Evolutionary conservation across 2,797 vertebrate genomes (phyloP).

Genomic region (Phataginus tetradactyla): DNA sequence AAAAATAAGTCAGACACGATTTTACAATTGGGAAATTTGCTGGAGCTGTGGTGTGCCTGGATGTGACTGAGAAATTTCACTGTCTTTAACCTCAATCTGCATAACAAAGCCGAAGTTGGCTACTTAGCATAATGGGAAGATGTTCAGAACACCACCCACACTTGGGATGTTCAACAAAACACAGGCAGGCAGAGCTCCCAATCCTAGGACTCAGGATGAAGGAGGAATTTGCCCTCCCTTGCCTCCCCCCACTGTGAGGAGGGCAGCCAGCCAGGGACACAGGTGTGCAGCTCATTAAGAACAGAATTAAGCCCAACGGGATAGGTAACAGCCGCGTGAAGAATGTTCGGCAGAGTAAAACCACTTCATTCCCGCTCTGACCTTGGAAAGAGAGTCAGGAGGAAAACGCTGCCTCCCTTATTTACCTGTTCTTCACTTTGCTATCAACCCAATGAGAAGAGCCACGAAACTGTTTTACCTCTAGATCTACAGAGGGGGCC

Average conservation of each 20-base stretch:
- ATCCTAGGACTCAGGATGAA: conserved; percentile 13
- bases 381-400: conserved; percentile 57
- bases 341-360: conserved; percentile 49
- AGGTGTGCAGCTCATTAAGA: conserved; percentile 79
- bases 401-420: not conserved
- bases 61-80: conserved; percentile 53
- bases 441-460: not conserved
- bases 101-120: conserved; percentile 74
- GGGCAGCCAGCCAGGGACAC: conserved; percentile 68
- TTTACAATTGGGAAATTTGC: conserved; percentile 53
- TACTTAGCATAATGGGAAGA: conserved; percentile 52
- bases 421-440: not conserved
- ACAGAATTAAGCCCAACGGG: conserved; percentile 77
- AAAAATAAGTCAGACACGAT: not conserved
- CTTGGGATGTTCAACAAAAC: conserved; percentile 54
- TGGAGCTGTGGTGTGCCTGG: not conserved
- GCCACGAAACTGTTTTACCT: not conserved
- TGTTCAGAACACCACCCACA: conserved; percentile 48
- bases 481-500: not conserved
- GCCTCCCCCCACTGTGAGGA: conserved; percentile 58
- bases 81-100: conserved; percentile 69
- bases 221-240: conserved; percentile 51
- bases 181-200: conserved; percentile 12
- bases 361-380: conserved; percentile 52
- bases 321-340: conserved; percentile 54